Evolutionary conservation across 2,113 vertebrate species (phyloP).

Genomic region (Notechis scutatus): DNA sequence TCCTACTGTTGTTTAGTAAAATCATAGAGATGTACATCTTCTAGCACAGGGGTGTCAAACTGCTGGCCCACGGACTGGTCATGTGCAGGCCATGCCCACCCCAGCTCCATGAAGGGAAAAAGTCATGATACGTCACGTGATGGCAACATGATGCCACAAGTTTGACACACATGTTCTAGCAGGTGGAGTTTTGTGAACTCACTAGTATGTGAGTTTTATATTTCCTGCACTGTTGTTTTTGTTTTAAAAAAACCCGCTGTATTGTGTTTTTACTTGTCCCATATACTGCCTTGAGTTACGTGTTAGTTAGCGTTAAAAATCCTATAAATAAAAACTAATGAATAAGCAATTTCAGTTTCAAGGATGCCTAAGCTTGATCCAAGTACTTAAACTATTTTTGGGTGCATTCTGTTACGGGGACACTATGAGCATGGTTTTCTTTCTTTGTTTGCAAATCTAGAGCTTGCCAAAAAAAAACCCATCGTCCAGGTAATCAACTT

Average conservation of each 20-base stretch:
- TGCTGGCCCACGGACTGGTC: no score
- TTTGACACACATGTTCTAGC: no score
- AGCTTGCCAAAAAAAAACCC: neutral
- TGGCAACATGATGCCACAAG: no score
- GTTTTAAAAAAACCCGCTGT: neutral
- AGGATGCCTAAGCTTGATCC: neutral
- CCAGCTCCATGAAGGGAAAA: no score
- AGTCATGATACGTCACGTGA: rapidly evolving
- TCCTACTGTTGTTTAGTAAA: neutral
- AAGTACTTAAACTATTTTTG: neutral
- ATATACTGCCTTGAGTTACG: neutral
- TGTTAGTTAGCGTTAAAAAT: neutral
- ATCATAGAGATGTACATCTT: neutral
- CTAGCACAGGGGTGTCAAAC: neutral
- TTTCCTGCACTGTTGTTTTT: neutral
- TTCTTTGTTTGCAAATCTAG: neutral
- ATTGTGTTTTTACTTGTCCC: neutral
- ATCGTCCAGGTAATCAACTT: neutral
- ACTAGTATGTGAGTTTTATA: neutral
- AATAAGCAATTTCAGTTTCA: neutral
- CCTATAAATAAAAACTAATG: neutral
- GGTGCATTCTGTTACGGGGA: neutral
- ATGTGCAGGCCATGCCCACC: no score
- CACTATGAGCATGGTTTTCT: neutral
- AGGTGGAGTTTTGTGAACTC: neutral